Conservation (phyloP, 1,140 invertebrate species). For the Anagrus nilaparvatae region DNA sequence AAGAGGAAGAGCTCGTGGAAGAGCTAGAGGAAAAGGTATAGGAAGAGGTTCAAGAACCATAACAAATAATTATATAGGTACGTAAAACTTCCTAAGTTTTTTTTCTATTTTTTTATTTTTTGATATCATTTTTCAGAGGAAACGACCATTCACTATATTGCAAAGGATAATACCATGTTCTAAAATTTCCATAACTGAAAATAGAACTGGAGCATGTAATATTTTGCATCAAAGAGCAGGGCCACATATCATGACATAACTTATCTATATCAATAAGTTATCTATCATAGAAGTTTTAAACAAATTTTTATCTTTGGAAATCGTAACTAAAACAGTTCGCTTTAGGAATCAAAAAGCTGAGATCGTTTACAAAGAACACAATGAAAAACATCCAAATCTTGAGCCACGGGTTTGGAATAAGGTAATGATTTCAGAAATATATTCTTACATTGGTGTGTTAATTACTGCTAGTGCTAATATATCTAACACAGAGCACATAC, state of each 20-base stretch:
- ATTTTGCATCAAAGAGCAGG: conserved; percentile 18
- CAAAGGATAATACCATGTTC: conserved; percentile 17
- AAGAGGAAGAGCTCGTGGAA: too few relatives aligned
- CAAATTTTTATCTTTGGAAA: conserved; percentile 16
- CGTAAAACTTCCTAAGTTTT: too few relatives aligned
- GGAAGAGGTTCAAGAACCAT: too few relatives aligned
- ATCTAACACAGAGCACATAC: conserved; percentile 12
- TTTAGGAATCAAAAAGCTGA: conserved; percentile 22
- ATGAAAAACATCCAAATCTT: conserved; percentile 14
- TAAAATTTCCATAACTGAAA: too few relatives aligned
- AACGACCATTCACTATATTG: conserved; percentile 4
- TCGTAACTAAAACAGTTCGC: conserved; percentile 18
- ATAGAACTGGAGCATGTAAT: too few relatives aligned
- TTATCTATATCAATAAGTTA: too few relatives aligned
- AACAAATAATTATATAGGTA: too few relatives aligned
- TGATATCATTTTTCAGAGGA: too few relatives aligned
- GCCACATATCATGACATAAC: conserved; percentile 14
- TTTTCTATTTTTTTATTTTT: too few relatives aligned
- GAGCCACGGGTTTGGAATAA: conserved; percentile 5
- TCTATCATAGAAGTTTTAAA: conserved; percentile 17
- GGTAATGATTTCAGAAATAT: conserved; percentile 12
- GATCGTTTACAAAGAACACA: conserved; percentile 15
- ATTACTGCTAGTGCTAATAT: conserved; percentile 12
- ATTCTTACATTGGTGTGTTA: conserved; percentile 17
- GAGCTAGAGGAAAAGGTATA: too few relatives aligned